These are phyloP conservation scores for Trachelus troglodyta DNA, from an alignment of 2,888 invertebrate genomes.

Conservation along the genomic window DNA sequence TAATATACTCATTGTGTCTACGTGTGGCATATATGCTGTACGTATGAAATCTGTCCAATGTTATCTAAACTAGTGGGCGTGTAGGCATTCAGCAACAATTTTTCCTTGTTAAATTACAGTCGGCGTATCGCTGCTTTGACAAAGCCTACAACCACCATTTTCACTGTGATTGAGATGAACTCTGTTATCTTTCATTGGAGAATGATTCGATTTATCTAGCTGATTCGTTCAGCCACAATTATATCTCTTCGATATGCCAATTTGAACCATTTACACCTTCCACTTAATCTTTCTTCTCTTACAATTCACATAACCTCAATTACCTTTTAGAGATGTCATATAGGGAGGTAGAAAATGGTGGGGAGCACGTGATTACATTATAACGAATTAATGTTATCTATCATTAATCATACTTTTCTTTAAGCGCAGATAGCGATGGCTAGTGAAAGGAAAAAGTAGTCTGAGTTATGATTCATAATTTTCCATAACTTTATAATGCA, in stretches of 20 bases:
- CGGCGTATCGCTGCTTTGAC: neutral
- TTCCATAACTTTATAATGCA: neutral
- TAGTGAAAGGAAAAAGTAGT: neutral
- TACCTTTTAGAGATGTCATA: neutral
- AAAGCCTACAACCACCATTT: neutral
- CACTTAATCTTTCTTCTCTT: neutral
- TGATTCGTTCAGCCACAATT: neutral
- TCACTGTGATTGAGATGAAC: neutral
- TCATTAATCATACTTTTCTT: neutral
- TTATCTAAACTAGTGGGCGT: neutral
- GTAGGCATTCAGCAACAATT: neutral
- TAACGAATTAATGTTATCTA: neutral
- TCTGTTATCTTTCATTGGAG: neutral
- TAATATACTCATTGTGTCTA: conserved; percentile 19
- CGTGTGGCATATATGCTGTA: neutral
- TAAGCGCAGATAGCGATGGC: neutral
- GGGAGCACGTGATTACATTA: neutral
- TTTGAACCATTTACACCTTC: neutral
- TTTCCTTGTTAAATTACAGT: neutral
- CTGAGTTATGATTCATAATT: neutral
- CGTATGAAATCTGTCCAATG: neutral
- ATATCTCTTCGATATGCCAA: neutral
- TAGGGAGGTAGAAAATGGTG: neutral
- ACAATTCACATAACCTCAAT: neutral
- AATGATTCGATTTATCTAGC: neutral